phyloP scores from a whole-genome alignment of 2,888 invertebrate species.

The Callinectes sapidus region DNA sequence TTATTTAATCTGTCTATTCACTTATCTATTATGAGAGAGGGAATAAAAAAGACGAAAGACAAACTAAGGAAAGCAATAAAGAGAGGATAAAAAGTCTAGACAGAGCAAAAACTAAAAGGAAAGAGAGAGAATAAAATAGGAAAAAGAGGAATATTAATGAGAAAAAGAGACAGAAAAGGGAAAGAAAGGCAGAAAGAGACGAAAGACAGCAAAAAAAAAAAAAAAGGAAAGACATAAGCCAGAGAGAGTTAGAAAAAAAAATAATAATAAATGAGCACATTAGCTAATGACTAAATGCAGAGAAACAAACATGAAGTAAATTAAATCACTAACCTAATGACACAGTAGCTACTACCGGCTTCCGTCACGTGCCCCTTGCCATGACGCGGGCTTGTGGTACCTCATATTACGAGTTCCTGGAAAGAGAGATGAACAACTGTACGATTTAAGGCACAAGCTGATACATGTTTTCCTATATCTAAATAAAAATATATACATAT shows the following conservation, averaged over 20 bases:
- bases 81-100: not conserved
- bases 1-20: too few relatives aligned
- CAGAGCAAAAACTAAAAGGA: not conserved
- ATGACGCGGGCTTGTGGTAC: too few relatives aligned
- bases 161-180: not conserved
- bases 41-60: not conserved
- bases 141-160: not conserved
- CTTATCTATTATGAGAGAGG: not conserved
- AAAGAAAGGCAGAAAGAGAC: not conserved
- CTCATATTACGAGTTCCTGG: too few relatives aligned
- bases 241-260: not conserved
- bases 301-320: not conserved
- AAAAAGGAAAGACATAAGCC: not conserved
- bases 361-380: too few relatives aligned
- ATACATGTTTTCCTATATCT: too few relatives aligned
- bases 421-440: too few relatives aligned
- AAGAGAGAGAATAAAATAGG: not conserved
- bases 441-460: too few relatives aligned
- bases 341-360: too few relatives aligned
- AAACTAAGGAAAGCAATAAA: not conserved
- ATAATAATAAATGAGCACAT: not conserved
- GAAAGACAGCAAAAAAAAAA: not conserved
- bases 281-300: not conserved
- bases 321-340: too few relatives aligned
- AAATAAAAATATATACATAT: too few relatives aligned